These are phyloP conservation scores for Zenarchopterus dispar DNA, from an alignment of 2,797 vertebrate species.

Conservation along the genomic window DNA sequence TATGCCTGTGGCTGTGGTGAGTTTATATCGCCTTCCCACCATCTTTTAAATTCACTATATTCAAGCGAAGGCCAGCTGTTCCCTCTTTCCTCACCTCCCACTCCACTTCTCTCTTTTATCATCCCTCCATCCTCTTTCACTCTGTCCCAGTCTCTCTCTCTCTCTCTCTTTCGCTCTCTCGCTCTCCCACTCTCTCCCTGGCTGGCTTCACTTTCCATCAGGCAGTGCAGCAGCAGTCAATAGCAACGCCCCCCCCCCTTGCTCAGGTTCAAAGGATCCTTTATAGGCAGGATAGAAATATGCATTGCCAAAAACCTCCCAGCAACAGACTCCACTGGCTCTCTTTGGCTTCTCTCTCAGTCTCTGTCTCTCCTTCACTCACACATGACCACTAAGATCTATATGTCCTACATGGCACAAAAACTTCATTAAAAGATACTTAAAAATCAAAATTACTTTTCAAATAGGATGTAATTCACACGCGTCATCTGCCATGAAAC, in stretches of 20 bases:
- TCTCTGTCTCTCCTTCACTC: slow-evolving; percentile 34
- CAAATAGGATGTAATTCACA: not conserved
- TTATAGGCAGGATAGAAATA: slow-evolving; percentile 74
- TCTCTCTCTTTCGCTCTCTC: too few relatives aligned
- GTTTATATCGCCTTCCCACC: slow-evolving; percentile 56
- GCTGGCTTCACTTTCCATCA: slow-evolving; percentile 54
- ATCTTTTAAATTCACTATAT: slow-evolving; percentile 63
- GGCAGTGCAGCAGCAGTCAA: slow-evolving; percentile 69
- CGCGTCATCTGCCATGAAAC: not conserved
- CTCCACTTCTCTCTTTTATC: slow-evolving; percentile 43
- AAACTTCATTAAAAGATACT: slow-evolving; percentile 12
- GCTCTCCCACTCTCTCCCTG: slow-evolving; percentile 42
- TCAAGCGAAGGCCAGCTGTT: slow-evolving; percentile 68
- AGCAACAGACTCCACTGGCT: slow-evolving; percentile 64
- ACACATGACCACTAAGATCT: not conserved
- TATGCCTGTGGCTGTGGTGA: slow-evolving; percentile 45
- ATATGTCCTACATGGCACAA: not conserved
- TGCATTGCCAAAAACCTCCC: slow-evolving; percentile 70
- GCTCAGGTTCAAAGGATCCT: slow-evolving; percentile 71
- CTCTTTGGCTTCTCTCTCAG: slow-evolving; percentile 31
- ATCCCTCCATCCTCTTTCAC: slow-evolving; percentile 42
- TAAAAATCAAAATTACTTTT: slow-evolving; percentile 22
- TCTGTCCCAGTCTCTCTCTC: slow-evolving; percentile 10
- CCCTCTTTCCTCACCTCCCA: slow-evolving; percentile 50
- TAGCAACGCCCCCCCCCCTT: slow-evolving; percentile 33